A percentile compares a stretch with the other conserved stretches of the same genome.
phyloP scores from a whole-genome alignment of 2,113 vertebrate genomes.

The Ceyx margarethae region DNA sequence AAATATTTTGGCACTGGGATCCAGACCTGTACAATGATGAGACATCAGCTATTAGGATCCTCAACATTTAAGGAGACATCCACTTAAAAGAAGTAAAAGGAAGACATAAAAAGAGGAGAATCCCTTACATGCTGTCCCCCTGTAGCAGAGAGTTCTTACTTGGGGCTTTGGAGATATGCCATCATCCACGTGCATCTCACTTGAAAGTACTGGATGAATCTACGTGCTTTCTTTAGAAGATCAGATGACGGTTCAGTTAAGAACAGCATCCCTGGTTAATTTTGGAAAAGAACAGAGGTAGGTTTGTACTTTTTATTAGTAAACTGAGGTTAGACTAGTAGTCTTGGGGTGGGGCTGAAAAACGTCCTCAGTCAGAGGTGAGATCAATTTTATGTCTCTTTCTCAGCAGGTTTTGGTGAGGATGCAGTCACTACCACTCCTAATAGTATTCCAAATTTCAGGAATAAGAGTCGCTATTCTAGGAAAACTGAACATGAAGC shows the following conservation, averaged over 20 bases:
- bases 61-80: background rate
- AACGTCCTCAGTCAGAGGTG: background rate
- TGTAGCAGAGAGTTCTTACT: background rate
- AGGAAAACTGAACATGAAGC: background rate
- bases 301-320: background rate
- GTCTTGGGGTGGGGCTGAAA: background rate
- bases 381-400: background rate
- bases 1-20: background rate
- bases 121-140: background rate
- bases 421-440: background rate
- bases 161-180: rapidly evolving
- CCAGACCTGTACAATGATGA: background rate
- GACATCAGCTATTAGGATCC: background rate
- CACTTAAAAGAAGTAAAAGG: background rate
- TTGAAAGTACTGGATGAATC: background rate
- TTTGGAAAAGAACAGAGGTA: background rate
- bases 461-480: background rate
- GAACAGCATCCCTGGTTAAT: background rate
- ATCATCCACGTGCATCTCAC: background rate
- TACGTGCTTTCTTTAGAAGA: rapidly evolving
- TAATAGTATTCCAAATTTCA: background rate
- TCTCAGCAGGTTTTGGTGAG: background rate
- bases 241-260: background rate
- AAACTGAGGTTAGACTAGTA: background rate
- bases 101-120: background rate